Evolutionary conservation across 2,888 invertebrate genomes (phyloP).

Genomic region (Carpatolechia fugitivella): DNA sequence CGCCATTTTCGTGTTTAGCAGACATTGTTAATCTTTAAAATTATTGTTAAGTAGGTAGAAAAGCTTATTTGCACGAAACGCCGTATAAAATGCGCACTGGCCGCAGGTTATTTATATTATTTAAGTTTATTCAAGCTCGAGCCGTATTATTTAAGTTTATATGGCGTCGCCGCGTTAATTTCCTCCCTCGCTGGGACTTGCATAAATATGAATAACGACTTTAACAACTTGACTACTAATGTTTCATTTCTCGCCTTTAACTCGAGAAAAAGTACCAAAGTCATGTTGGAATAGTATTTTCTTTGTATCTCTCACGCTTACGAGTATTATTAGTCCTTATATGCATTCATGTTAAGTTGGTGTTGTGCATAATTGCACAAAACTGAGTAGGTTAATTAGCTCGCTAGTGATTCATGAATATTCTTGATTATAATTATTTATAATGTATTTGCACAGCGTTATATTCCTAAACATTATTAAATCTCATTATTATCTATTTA

Average conservation of each 20-base stretch:
- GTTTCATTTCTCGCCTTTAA: constrained; percentile 33
- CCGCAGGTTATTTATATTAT: constrained; percentile 31
- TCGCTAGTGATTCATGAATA: no score
- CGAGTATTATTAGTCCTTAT: no score
- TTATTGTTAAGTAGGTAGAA: neutral
- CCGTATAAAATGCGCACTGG: constrained; percentile 20
- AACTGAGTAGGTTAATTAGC: no score
- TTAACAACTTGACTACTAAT: constrained; percentile 45
- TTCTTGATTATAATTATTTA: no score
- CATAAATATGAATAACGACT: constrained; percentile 52
- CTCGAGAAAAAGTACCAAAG: constrained; percentile 4
- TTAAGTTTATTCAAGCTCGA: constrained; percentile 28
- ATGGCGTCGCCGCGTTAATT: constrained; percentile 37
- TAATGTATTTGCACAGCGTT: neutral
- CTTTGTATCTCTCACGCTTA: no score
- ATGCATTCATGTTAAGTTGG: no score
- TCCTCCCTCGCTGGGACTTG: constrained; percentile 33
- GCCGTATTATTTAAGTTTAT: constrained; percentile 39
- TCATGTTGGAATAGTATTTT: neutral
- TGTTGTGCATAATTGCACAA: no score
- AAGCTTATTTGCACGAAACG: constrained; percentile 1
- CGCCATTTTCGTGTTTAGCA: neutral
- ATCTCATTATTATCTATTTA: no score
- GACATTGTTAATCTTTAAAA: constrained; percentile 9
- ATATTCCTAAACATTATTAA: no score